phyloP scores from a whole-genome alignment of 2,797 vertebrate genomes.

The Crocodylus rhombifer region DNA sequence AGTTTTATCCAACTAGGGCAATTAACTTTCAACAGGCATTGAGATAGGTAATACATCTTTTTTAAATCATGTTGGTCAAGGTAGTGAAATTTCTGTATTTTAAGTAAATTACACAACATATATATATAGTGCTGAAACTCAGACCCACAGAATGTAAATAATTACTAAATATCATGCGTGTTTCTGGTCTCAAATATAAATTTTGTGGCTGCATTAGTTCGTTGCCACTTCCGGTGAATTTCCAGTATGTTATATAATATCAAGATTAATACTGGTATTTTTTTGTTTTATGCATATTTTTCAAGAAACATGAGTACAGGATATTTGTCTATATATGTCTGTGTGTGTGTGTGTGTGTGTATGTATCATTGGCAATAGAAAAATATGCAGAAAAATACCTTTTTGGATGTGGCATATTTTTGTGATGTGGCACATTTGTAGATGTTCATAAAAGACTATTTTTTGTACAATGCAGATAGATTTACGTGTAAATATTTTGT shows the following conservation, averaged over 20 bases:
- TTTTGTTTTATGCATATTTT: neutral
- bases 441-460: neutral
- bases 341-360: neutral
- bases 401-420: rapidly evolving
- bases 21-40: too few relatives aligned
- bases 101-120: rapidly evolving
- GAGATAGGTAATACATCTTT: neutral
- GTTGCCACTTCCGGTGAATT: neutral
- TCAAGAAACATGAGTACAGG: neutral
- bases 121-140: neutral
- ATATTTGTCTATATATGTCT: neutral
- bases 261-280: rapidly evolving
- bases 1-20: neutral
- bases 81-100: neutral
- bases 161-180: rapidly evolving
- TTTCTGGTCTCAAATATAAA: rapidly evolving
- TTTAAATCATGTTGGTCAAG: neutral
- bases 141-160: rapidly evolving
- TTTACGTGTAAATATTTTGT: neutral
- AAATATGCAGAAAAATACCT: neutral
- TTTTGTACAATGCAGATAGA: neutral
- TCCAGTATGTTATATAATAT: neutral
- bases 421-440: rapidly evolving
- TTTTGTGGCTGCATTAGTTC: neutral
- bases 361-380: neutral